Conservation (phyloP, 2,797 vertebrate genomes). For the Pangasius mekongensis region DNA sequence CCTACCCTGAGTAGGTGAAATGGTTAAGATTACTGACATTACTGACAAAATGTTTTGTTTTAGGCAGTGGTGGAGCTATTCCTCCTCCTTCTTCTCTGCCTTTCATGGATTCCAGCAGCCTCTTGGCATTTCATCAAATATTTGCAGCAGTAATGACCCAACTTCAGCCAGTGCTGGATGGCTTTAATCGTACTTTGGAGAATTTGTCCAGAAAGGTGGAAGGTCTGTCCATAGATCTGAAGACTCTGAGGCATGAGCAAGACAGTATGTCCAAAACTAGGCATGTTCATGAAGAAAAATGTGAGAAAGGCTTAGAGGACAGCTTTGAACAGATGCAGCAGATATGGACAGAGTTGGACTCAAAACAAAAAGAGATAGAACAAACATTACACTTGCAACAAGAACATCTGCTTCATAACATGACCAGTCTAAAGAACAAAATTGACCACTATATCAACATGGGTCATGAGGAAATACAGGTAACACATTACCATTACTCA, state of each 20-base stretch:
- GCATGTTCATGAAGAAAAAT: constrained; percentile 1
- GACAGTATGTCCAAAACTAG: background rate
- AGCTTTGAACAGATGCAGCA: constrained; percentile 60
- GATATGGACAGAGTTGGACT: constrained; percentile 29
- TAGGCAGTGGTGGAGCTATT: constrained; percentile 42
- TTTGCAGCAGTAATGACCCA: constrained; percentile 70
- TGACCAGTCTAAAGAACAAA: constrained; percentile 70
- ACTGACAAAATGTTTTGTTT: constrained; percentile 32
- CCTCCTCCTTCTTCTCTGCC: constrained; percentile 36
- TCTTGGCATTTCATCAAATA: constrained; percentile 63
- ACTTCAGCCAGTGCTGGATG: constrained; percentile 73
- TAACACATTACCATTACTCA: constrained; percentile 9
- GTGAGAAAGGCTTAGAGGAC: constrained; percentile 37
- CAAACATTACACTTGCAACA: constrained; percentile 61
- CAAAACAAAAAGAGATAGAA: constrained; percentile 61
- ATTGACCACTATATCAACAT: constrained; percentile 73
- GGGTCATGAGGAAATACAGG: constrained; percentile 64
- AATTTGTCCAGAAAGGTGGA: constrained; percentile 70
- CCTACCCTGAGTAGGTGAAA: background rate
- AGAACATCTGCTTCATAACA: constrained; percentile 67
- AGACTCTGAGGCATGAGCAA: constrained; percentile 29
- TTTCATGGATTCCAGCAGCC: constrained; percentile 66
- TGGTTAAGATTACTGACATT: background rate
- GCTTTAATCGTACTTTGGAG: constrained; percentile 76
- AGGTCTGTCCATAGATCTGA: constrained; percentile 45